These are phyloP conservation scores for Eulithis prunata DNA, from an alignment of 2,888 invertebrate genomes.

Conservation along the genomic window DNA sequence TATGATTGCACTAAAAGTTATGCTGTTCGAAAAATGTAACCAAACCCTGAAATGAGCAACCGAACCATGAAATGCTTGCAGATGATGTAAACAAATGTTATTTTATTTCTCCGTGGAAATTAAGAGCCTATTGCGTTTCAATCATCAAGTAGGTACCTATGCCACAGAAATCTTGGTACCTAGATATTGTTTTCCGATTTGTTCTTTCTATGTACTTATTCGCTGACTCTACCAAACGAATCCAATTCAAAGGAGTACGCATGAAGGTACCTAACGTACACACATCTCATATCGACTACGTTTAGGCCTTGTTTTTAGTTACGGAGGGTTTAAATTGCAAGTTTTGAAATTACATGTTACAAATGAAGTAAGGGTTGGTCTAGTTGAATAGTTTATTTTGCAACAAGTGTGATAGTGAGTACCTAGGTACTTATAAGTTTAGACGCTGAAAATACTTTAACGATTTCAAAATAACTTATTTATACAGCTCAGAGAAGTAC, in stretches of 20 bases:
- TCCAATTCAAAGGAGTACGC: constrained; percentile 15
- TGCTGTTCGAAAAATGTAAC: too few species aligned
- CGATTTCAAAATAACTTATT: neutral
- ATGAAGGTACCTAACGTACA: constrained; percentile 1
- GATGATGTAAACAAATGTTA: too few species aligned
- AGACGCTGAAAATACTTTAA: neutral
- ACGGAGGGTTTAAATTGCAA: neutral
- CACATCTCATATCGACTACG: constrained; percentile 1
- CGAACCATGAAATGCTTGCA: too few species aligned
- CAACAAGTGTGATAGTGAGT: neutral
- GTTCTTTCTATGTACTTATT: neutral
- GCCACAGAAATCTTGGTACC: too few species aligned
- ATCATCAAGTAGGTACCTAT: too few species aligned
- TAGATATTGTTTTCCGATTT: neutral
- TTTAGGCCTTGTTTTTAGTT: neutral
- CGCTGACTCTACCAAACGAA: constrained; percentile 18
- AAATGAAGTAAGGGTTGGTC: neutral
- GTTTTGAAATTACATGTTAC: neutral
- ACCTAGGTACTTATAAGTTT: too few species aligned
- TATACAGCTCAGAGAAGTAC: neutral
- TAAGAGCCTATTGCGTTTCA: too few species aligned
- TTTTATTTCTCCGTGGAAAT: too few species aligned
- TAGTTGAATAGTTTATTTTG: neutral
- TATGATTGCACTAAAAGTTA: too few species aligned
- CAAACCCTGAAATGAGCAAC: too few species aligned